phyloP scores from a whole-genome alignment of 2,113 vertebrate genomes.

The Callipepla californica region DNA sequence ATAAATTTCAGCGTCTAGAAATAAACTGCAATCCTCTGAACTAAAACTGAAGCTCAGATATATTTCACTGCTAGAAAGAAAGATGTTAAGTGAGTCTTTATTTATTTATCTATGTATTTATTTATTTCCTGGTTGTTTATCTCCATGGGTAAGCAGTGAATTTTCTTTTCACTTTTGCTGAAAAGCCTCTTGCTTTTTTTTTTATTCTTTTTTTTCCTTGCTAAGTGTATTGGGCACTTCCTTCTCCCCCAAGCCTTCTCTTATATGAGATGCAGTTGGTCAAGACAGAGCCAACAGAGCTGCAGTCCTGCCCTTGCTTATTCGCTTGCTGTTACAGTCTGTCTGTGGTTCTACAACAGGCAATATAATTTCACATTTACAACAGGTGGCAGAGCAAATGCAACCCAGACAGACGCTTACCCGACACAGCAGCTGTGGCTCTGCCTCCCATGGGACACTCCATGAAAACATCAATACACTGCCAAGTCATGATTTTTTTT shows the following conservation, averaged over 20 bases:
- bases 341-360: not conserved
- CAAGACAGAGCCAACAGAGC: not conserved
- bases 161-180: not conserved
- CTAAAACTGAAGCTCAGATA: not conserved
- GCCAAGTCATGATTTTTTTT: not conserved
- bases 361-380: slow-evolving; percentile 4
- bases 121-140: not conserved
- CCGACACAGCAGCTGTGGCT: slow-evolving; percentile 27
- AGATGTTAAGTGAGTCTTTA: not conserved
- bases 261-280: not conserved
- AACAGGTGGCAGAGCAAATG: slow-evolving; percentile 53
- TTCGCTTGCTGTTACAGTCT: not conserved
- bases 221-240: not conserved
- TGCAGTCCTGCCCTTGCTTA: not conserved
- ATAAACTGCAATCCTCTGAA: slow-evolving; percentile 42
- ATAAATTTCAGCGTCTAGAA: slow-evolving; percentile 45
- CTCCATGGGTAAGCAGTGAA: not conserved
- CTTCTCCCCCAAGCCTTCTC: not conserved
- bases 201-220: too few relatives aligned
- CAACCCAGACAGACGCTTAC: not conserved
- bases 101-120: not conserved
- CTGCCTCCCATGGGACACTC: not conserved
- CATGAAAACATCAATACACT: not conserved
- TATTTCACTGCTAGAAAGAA: not conserved
- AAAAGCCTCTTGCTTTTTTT: not conserved